Evolutionary conservation across 2,113 vertebrate genomes (phyloP).

Genomic region (Nycticorax nycticorax): DNA sequence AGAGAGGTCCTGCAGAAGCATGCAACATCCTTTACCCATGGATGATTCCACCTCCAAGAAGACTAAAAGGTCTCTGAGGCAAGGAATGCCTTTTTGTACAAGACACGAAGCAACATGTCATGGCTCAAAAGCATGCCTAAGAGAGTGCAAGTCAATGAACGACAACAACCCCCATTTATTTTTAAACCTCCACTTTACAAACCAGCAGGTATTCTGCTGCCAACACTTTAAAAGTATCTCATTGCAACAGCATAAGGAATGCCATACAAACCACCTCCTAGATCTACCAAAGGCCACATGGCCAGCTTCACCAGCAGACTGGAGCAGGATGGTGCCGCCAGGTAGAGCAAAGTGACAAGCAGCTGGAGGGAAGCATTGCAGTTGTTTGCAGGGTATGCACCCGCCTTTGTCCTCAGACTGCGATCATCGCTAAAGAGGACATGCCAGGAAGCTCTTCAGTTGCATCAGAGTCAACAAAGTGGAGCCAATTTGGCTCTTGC

Average conservation of each 20-base stretch:
- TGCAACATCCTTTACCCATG: not conserved
- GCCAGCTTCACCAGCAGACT: not conserved
- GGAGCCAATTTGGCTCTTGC: not conserved
- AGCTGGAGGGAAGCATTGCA: not conserved
- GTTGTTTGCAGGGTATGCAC: not conserved
- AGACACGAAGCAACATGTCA: not conserved
- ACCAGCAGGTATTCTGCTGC: not conserved
- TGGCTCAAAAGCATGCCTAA: not conserved
- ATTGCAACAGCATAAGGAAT: not conserved
- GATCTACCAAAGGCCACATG: not conserved
- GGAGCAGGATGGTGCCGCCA: rapidly evolving
- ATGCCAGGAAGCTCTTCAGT: not conserved
- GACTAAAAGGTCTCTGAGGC: not conserved
- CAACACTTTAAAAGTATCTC: not conserved
- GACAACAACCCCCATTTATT: not conserved
- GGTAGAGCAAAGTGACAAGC: not conserved
- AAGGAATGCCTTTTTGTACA: not conserved
- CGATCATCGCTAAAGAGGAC: not conserved
- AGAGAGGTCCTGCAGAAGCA: not conserved
- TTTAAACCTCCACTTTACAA: not conserved
- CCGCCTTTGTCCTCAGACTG: not conserved
- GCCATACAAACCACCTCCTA: not conserved
- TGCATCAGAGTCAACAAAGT: not conserved
- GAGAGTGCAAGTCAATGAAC: not conserved
- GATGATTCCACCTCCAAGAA: not conserved